Evolutionary conservation across 1,140 invertebrate genomes (phyloP), one percentile per base, ranked within the genome.

Genomic region (Manduca sexta): DNA sequence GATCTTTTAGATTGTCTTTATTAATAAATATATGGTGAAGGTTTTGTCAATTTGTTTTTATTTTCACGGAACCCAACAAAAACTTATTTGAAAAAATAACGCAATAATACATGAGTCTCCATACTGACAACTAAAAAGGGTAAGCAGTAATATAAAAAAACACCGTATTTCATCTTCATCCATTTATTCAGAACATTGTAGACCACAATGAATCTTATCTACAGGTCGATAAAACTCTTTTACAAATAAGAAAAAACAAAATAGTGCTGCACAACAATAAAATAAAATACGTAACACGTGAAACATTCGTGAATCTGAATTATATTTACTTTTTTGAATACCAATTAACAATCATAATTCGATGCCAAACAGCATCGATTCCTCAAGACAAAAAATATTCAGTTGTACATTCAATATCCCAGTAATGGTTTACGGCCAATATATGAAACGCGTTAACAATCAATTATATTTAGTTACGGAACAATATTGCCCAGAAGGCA

Each of bases 1-100:
- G 81, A 85, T 85, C 81, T 85, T 85, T 85, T 85, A 85, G 81
- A 85, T 82, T 85, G 81, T 85, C 81, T 85, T 85, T 85, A 85
- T 85, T 85, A 83, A 85, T 85, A 85, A 85, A 85, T 85, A 85
- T 83, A 83, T 84, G 79, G 82, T 85, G 82, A 83, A 85, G 76
- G 77, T 85, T 85, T 85, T 82, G 77, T 83, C 77, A 74, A 74
- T 55, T 77, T 60, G 69, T 77, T 81, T 81, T 83, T 74, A 73
- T 76, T 79, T 75, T 71, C 46, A 34, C 12, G 8, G 11, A 34
- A 39, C 21, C 18, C 11, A 38, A 3, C 17, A 35, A n/a, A n/a
- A n/a, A n/a, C n/a, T n/a, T n/a, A n/a, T n/a, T n/a, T n/a, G n/a
- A n/a, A n/a, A n/a, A n/a, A n/a, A n/a, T n/a, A n/a, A n/a, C n/a